Base-by-base conservation (phyloP, 2,113 vertebrate genomes). In the Ailuropoda melanoleuca region DNA sequence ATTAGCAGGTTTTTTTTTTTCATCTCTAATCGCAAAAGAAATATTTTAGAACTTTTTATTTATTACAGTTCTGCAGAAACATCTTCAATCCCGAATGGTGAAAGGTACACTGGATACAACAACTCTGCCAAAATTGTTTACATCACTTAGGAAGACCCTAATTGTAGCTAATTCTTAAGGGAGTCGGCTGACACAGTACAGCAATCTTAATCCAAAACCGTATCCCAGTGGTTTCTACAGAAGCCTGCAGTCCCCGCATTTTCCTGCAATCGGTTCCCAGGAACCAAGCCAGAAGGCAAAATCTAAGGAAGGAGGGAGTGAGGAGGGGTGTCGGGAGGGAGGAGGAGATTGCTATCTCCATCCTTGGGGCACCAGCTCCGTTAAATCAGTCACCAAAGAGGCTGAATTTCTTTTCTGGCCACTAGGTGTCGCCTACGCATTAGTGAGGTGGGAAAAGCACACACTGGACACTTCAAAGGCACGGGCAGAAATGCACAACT, bases 381-480 rank as follows among this genome's bases (percentile, higher is more conserved):
- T 48, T 17, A 78, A n/a, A 37, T 24, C 53, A 5, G 37, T n/a
- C 37, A 24, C 17, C 1, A 3, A 64, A 77, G n/a, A 58, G 24
- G 62, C 87, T 46, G 84, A 21, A 55, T 77, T 90, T 88, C 75
- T 37, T 3, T 23, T 48, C 21, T 21, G 37, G 60, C 97, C 98
- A 85, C 97, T 97, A 98, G 98, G 81, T 95, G 98, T 97, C 97
- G 75, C 58, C 83, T 72, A 31, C 0, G 85, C 84, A 77, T 37
- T 90, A 72, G 80, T 29, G 90, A 96, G 92, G 53, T 58, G n/a
- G 94, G 55, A 74, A 58, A 82, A 17, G 37, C 1, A 6, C 9
- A 77, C 39, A 1, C 70, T 4, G 80, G 80, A 55, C 56, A 6
- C 50, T 39, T 87, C 81, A 55, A 17, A 18, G 43, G 21, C 19